A percentile compares a stretch with the other conserved stretches of the same genome.
These are phyloP conservation scores for Taeniopygia guttata DNA, from an alignment of 2,797 vertebrate species.

Conservation along the genomic window DNA sequence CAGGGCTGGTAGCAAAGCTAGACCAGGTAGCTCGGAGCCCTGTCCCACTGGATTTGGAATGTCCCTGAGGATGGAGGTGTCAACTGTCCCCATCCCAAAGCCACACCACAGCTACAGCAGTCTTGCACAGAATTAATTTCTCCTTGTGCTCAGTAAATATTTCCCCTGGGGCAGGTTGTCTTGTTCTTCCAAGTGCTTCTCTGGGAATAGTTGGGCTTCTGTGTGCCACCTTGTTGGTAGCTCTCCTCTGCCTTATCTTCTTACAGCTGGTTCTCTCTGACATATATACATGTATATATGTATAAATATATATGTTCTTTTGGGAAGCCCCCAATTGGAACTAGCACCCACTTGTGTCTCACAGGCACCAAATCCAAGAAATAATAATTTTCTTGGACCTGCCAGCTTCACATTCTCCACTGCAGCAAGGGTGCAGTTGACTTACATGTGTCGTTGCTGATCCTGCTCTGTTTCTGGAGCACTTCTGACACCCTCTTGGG, in stretches of 20 bases:
- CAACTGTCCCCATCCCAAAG: background rate
- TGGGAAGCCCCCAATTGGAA: background rate
- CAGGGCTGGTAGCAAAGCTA: background rate
- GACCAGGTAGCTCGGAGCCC: background rate
- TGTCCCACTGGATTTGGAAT: background rate
- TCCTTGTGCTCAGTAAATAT: background rate
- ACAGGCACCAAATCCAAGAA: background rate
- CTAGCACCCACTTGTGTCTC: background rate
- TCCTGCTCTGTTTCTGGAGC: background rate
- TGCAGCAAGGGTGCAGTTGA: background rate
- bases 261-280: background rate
- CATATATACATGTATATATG: rapidly evolving
- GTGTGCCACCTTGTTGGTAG: background rate
- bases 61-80: background rate
- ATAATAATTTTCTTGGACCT: background rate
- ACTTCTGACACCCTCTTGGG: background rate
- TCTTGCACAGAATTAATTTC: background rate
- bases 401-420: background rate
- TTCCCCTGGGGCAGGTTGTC: background rate
- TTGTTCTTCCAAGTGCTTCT: background rate
- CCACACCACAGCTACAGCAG: background rate
- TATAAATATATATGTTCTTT: too few species aligned
- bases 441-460: background rate
- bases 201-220: background rate
- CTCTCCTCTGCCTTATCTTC: background rate